phyloP scores from a whole-genome alignment of 2,113 vertebrate species.

The Ameiurus melas region DNA sequence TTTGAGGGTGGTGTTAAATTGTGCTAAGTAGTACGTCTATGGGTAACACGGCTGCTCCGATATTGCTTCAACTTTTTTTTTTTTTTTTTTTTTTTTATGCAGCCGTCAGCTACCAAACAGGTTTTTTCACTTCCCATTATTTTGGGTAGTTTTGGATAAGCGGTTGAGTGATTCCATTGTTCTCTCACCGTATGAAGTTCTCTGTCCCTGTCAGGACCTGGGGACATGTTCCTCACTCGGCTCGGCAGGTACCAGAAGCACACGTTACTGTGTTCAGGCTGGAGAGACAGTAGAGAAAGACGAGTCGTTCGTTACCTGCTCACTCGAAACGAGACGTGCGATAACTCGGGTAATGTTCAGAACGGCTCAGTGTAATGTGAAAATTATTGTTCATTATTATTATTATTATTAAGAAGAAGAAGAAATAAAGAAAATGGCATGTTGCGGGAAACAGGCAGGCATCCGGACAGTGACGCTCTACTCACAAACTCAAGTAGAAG shows the following conservation, averaged over 20 bases:
- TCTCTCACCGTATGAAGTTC: slow-evolving; percentile 65
- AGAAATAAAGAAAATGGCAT: background rate
- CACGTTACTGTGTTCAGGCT: slow-evolving; percentile 72
- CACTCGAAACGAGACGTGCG: background rate
- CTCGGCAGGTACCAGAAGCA: slow-evolving; percentile 73
- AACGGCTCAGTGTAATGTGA: background rate
- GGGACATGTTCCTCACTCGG: slow-evolving; percentile 59
- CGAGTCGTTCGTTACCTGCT: background rate
- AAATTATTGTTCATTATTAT: background rate
- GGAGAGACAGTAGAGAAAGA: slow-evolving; percentile 22
- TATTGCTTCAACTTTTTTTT: background rate
- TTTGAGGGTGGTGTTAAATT: background rate
- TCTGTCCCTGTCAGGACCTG: slow-evolving; percentile 55
- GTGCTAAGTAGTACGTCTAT: background rate
- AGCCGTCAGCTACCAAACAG: background rate
- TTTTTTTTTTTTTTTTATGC: background rate
- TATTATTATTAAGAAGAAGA: background rate
- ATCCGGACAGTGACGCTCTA: background rate
- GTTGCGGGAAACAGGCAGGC: background rate
- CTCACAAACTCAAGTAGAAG: background rate
- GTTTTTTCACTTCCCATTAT: background rate
- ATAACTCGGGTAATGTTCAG: background rate
- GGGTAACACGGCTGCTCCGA: background rate
- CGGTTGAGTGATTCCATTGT: background rate
- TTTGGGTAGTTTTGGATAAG: background rate